Base-by-base conservation (phyloP, 2,888 invertebrate genomes). In the Dione vanillae region DNA sequence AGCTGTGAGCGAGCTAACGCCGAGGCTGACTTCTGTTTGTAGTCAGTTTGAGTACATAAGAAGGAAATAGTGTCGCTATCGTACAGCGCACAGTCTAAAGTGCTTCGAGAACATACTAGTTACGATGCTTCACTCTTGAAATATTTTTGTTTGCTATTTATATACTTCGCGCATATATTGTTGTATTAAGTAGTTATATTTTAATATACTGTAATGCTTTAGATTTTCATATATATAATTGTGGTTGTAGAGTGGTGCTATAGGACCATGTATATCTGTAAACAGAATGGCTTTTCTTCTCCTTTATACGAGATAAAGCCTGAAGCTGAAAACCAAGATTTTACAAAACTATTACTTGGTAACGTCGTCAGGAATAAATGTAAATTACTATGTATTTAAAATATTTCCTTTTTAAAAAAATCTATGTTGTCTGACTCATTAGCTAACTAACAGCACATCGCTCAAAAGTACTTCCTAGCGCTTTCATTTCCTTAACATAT, bases 21-120 rank as follows among this genome's bases (percentile, higher is more conserved):
- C 58, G 72, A 72, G 74, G 61, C 73, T 74, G 75, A 70, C 74
- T 71, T 74, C 75, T 74, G 75, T 76, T 75, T 76, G 76, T 74
- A 74, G 74, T 74, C 72, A 71, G 76, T 75, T 75, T 75, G 75
- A 76, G 76, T 76, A 74, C 76, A 76, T 74, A 77, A 75, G 75
- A 70, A 73, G 76, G 74, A 74, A 75, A 75, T 74, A 74, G 76
- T 75, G 76, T 76, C 73, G 68, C 73, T 74, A 74, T 74, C 72
- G 59, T 67, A 20, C 62, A 61, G 49, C 59, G 71, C 74, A 72
- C 67, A 66, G 73, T 70, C 70, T 70, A 70, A 70, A 70, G 70
- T 74, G 70, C 73, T 65, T 62, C 47, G 70, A 69, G 69, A 72
- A 70, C 67, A 71, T 67, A 70, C 59, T 67, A 61, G 69, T 73